These are phyloP conservation scores for Eciton burchellii DNA, from an alignment of 1,140 invertebrate genomes.

Conservation along the genomic window DNA sequence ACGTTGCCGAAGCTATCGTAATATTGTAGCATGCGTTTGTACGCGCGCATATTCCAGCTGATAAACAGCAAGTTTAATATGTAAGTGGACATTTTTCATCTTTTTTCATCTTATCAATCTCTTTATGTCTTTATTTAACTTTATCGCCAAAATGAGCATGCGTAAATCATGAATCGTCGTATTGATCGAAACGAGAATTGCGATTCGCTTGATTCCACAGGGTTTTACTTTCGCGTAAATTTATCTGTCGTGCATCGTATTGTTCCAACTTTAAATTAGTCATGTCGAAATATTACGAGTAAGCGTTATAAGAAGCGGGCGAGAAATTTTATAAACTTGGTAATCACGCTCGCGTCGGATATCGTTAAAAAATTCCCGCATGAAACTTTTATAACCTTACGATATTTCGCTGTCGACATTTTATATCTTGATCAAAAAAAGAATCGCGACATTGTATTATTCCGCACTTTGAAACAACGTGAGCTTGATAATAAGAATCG, in stretches of 20 bases:
- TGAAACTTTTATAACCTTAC: no score
- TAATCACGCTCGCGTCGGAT: neutral
- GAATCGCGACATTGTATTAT: no score
- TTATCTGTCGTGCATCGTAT: neutral
- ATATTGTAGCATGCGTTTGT: neutral
- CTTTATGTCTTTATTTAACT: constrained; percentile 29
- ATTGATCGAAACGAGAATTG: neutral
- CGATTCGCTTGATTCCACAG: neutral
- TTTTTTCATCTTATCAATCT: neutral
- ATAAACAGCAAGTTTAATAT: constrained; percentile 9
- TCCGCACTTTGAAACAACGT: no score
- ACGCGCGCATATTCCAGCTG: no score
- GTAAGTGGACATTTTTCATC: neutral
- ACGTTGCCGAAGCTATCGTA: constrained; percentile 18
- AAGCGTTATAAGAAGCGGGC: no score
- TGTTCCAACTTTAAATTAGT: no score
- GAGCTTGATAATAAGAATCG: no score
- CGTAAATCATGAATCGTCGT: constrained; percentile 11
- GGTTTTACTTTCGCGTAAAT: neutral
- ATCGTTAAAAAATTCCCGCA: neutral
- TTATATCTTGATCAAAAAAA: no score
- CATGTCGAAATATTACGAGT: no score
- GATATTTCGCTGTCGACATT: no score
- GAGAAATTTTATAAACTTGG: neutral
- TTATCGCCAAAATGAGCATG: neutral